These are phyloP conservation scores for Leptoclinus maculatus DNA, from an alignment of 2,797 vertebrate species.

Conservation along the genomic window DNA sequence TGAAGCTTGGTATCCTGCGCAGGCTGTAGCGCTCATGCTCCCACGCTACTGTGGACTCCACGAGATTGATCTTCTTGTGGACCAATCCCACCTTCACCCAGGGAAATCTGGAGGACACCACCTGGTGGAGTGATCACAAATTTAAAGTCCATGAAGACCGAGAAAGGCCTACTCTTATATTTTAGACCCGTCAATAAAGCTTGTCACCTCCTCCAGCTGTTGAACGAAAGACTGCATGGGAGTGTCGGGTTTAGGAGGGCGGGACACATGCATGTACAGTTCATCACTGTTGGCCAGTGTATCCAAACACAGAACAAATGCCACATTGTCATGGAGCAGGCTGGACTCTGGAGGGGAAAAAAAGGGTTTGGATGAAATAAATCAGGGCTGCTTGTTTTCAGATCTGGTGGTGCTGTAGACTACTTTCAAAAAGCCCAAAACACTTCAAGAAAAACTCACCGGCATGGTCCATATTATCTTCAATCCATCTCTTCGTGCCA, in stretches of 20 bases:
- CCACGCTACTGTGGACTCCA: constrained; percentile 84
- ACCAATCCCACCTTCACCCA: constrained; percentile 82
- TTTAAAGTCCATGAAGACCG: background rate
- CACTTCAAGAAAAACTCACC: constrained; percentile 64
- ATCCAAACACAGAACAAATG: constrained; percentile 86
- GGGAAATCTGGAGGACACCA: constrained; percentile 82
- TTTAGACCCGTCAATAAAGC: background rate
- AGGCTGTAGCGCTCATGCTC: constrained; percentile 87
- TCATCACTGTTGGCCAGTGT: constrained; percentile 82
- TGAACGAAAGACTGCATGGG: constrained; percentile 80
- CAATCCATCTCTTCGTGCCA: constrained; percentile 88
- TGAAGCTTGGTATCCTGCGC: constrained; percentile 84
- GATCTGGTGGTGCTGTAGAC: background rate
- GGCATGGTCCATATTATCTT: constrained; percentile 87
- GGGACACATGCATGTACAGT: constrained; percentile 85
- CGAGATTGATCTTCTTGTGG: constrained; percentile 89
- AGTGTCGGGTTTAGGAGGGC: constrained; percentile 80
- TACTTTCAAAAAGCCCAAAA: background rate
- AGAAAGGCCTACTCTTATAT: background rate
- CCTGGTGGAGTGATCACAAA: constrained; percentile 65
- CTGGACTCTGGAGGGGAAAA: constrained; percentile 81
- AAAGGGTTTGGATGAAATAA: background rate
- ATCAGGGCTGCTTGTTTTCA: background rate
- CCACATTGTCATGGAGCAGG: constrained; percentile 86
- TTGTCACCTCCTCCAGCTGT: constrained; percentile 81